A percentile compares a stretch with the other conserved stretches of the same genome.
Evolutionary conservation across 2,888 invertebrate genomes (phyloP).

Genomic region (Sesia apiformis): DNA sequence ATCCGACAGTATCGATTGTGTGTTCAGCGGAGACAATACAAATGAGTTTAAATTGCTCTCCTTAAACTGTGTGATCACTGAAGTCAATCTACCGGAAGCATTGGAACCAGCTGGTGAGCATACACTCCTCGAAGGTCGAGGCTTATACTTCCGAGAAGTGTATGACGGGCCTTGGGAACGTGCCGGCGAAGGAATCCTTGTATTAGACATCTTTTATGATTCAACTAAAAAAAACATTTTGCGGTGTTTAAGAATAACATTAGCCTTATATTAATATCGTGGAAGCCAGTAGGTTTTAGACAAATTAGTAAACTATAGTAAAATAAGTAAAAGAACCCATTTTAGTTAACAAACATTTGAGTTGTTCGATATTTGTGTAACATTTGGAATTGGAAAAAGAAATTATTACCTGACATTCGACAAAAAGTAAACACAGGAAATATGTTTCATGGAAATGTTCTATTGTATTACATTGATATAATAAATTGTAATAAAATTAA

Average conservation of each 20-base stretch:
- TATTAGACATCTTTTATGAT: constrained; percentile 21
- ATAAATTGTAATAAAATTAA: no score
- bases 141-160: constrained; percentile 28
- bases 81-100: constrained; percentile 32
- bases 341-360: no score
- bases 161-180: constrained; percentile 29
- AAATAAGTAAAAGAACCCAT: no score
- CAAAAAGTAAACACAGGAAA: no score
- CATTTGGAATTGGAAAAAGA: no score
- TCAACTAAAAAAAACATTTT: neutral
- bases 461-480: no score
- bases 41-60: constrained; percentile 31
- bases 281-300: no score
- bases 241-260: neutral
- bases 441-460: no score
- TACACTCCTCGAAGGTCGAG: constrained; percentile 31
- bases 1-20: constrained; percentile 44
- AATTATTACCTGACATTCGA: no score
- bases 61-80: constrained; percentile 28
- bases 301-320: no score
- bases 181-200: constrained; percentile 40
- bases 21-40: constrained; percentile 36
- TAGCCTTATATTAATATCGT: no score
- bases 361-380: no score
- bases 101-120: constrained; percentile 38